Evolutionary conservation across 2,113 vertebrate genomes (phyloP), one percentile per base, ranked within the genome.

Genomic region (Silurus asotus): DNA sequence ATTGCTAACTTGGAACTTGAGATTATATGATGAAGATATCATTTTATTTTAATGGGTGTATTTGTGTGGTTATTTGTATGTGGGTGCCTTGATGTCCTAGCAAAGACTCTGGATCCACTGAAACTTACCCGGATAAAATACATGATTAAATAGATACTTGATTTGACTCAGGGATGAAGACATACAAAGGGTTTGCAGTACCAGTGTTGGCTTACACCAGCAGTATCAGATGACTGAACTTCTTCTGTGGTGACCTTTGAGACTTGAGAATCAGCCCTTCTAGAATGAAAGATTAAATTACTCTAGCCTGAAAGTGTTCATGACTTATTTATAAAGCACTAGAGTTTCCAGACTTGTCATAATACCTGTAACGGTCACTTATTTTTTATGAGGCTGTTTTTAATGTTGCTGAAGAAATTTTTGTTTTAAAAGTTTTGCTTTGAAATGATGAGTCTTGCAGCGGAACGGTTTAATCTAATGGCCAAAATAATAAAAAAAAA

Each of bases 231-330:
- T 88, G 87, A 67, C 83, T 58, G 78, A 45, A 69, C 55, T 69
- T 78, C 74, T 83, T 69, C 74, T 45, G 59, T 75, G 20, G 23
- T 81, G 76, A 80, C 75, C 75, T 84, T 80, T 86, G 48, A 48
- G 56, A 81, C 65, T 81, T 58, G 55, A 86, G 55, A 72, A 72
- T 51, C 20, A 49, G 65, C 37, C 55, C 37, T 61, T 72, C 78
- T n/a, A 74, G 78, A 81, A 81, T 86, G 37, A 25, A 17, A 49
- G 28, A 74, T 86, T 74, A 81, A 72, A 70, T 86, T 86, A 81
- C 85, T 51, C 49, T 53, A 86, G 15, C 77, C 55, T 72, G 13
- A 80, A 58, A 59, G 78, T 81, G 53, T 79, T 81, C 28, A 86
- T 86, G 45, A 53, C 81, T 81, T 81, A 86, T 86, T 65, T 62